Base-by-base conservation (phyloP, 1,140 invertebrate genomes). In the Drosophila nannoptera region DNA sequence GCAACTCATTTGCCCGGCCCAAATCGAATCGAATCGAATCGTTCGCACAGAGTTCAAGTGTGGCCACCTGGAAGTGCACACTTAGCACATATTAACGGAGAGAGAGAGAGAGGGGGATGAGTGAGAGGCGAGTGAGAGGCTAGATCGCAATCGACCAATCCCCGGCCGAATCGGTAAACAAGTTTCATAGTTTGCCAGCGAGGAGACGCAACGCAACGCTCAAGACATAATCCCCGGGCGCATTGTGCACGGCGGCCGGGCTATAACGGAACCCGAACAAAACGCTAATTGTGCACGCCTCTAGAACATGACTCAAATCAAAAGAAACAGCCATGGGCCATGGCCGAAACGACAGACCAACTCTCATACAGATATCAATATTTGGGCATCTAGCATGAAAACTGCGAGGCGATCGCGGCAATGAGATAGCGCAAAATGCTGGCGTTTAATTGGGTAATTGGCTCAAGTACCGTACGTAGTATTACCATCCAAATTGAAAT, bases 391-490 rank as follows among this genome's bases (percentile, higher is more conserved):
- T 75, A 38, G 38, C 0, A 42, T 9, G 0, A 38, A 42, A 22
- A 60, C 16, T 43, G 46, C 48, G 14, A 48, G 53, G 65, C 73
- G 76, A 80, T 86, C 52, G 63, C 74, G 77, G 75, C 82, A 75
- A 81, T 86, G 81, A 86, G 82, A 87, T 87, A 67, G 81, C 81
- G 87, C 62, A 86, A 86, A 86, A 86, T 62, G 71, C 64, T 77
- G 74, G 74, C 82, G 74, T 81, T 86, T 84, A 88, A 86, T 82
- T 86, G 83, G 87, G 87, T 87, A 86, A 86, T 84, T 88, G 88
- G 84, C 78, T 87, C 75, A 84, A 76, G 86, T 76, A 75, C 80
- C 75, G 89, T 80, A 87, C 73, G 89, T 78, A 87, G 88, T 88
- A 75, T 61, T 61, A 71, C 63, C 68, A 77, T 58, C 50, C 64